Evolutionary conservation across 2,888 invertebrate species (phyloP).

Genomic region (Mantis religiosa): DNA sequence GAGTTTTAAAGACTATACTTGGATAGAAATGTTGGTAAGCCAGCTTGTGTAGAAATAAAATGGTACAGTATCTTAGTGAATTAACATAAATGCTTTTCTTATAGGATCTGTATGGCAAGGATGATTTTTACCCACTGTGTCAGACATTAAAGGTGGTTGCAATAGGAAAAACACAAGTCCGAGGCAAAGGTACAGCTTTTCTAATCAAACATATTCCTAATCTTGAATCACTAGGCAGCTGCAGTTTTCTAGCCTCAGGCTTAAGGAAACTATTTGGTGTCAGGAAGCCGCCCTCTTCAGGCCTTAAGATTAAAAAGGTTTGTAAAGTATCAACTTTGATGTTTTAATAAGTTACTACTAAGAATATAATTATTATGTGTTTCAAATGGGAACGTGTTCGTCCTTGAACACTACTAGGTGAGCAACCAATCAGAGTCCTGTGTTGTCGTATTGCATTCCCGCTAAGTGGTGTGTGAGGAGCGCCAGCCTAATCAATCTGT

Average conservation of each 20-base stretch:
- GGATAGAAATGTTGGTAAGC: too few species aligned
- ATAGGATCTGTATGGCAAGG: neutral
- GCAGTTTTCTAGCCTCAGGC: conserved; percentile 22
- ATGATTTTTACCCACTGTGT: conserved; percentile 21
- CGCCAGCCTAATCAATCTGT: too few species aligned
- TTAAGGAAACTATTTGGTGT: conserved; percentile 20
- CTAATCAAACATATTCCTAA: conserved; percentile 20
- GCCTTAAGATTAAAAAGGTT: conserved; percentile 9
- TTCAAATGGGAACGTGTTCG: too few species aligned
- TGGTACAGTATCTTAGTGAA: neutral
- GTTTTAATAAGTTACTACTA: too few species aligned
- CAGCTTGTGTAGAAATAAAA: too few species aligned
- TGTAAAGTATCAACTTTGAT: neutral
- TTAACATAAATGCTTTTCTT: neutral
- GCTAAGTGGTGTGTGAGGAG: too few species aligned
- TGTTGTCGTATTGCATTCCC: too few species aligned
- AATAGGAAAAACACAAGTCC: conserved; percentile 21
- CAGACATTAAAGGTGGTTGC: conserved; percentile 20
- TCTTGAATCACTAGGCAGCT: conserved; percentile 24
- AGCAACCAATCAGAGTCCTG: too few species aligned
- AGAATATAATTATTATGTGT: too few species aligned
- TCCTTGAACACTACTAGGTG: too few species aligned
- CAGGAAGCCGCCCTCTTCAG: neutral
- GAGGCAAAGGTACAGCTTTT: conserved; percentile 21
- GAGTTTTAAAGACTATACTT: too few species aligned